Evolutionary conservation across 2,888 invertebrate genomes (phyloP), one percentile per base, ranked within the genome.

Genomic region (Synanthedon tipuliformis): DNA sequence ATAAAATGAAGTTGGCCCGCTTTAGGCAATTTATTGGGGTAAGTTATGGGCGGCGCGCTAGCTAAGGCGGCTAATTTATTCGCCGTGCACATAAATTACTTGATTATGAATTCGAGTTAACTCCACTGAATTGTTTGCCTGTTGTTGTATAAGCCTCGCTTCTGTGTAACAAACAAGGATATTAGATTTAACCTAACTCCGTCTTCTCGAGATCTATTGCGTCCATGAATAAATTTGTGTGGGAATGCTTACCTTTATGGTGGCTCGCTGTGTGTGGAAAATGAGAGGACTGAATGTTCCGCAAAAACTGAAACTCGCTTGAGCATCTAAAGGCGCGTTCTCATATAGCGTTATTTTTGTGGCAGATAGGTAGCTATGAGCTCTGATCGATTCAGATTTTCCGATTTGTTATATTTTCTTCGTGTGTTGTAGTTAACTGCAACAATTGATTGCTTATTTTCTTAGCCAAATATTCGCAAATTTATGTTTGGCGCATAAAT

Each of bases 71-170:
- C 85, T 85, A 87, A 87, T 86, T 87, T 87, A 87, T 87, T 84
- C 87, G 82, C 84, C 86, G 85, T 86, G 84, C 87, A 87, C 87
- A 87, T 87, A 86, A 87, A 87, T 87, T 86, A 87, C 85, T 86
- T 85, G 85, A 87, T 87, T 87, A 87, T 87, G 87, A 87, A 86
- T 87, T 84, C 84, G 80, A 84, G 79, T 83, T 81, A 81, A 82
- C 81, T 85, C 74, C 50, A 50, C 50, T 79, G 81, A 78, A 78
- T 78, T 85, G 83, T 84, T 82, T 84, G 81, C 81, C 78, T 83
- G 82, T 82, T 84, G 81, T 82, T 81, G 76, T 78, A n/a, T n/a
- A 76, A 79, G 76, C 79, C 75, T 70, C 75, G 78, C 81, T 82
- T 80, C 82, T 80, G 76, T 78, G 73, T 81, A 75, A 75, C 78